These are phyloP conservation scores for Dolichopus griseipennis DNA, from an alignment of 2,888 invertebrate species.

Conservation along the genomic window DNA sequence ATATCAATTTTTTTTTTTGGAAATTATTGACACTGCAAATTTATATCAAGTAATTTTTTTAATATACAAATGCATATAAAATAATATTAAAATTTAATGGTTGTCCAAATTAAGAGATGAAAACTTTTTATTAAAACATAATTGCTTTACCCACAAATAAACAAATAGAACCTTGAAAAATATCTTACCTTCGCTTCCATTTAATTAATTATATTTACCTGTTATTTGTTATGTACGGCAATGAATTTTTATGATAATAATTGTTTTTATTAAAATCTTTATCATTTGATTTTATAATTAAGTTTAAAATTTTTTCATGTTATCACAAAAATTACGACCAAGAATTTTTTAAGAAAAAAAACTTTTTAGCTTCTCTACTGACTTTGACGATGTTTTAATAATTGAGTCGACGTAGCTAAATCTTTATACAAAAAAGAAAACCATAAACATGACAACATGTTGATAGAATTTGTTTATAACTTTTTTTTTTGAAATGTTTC, in stretches of 20 bases:
- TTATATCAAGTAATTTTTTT: too few species aligned
- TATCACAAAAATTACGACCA: not conserved
- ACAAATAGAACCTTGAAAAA: conserved; percentile 5
- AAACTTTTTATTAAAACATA: too few species aligned
- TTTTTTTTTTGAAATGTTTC: too few species aligned
- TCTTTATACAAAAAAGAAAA: too few species aligned
- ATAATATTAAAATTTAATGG: too few species aligned
- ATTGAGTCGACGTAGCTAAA: not conserved
- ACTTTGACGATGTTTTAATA: not conserved
- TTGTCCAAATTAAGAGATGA: too few species aligned
- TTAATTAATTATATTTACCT: not conserved
- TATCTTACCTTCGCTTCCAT: not conserved
- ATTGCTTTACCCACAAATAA: not conserved
- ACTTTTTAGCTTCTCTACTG: not conserved
- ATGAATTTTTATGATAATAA: not conserved
- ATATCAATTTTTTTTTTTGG: too few species aligned
- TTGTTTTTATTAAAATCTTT: not conserved
- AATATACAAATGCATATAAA: too few species aligned
- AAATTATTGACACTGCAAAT: too few species aligned
- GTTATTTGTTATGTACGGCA: not conserved
- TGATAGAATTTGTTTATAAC: too few species aligned
- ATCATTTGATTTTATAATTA: not conserved
- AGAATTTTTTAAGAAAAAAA: not conserved
- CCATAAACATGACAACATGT: too few species aligned
- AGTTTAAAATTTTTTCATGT: not conserved